Evolutionary conservation across 1,140 invertebrate genomes (phyloP), one percentile per base, ranked within the genome.

Genomic region (Triops longicaudatus): DNA sequence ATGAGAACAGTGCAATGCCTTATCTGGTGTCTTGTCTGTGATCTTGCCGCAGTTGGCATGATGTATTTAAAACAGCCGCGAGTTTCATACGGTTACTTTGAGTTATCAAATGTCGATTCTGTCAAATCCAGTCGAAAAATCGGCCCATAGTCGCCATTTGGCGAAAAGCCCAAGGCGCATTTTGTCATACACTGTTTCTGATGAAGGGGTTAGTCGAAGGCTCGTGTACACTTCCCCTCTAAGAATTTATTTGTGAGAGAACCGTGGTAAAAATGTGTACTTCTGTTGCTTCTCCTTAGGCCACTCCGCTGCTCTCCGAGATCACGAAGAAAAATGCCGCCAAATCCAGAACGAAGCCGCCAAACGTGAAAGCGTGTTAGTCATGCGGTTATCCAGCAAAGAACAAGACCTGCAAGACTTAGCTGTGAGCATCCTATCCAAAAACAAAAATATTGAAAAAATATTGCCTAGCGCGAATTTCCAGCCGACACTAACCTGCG

Each of bases 321-420:
- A 63, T 63, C 74, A 43, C 17, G 92, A 94, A 85, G 92, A 94
- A 75, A 92, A 92, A 81, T 87, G 92, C 79, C 91, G 90, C 81
- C 90, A 91, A 80, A 93, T 95, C 83, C 89, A 92, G 82, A 86
- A 88, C 50, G 95, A 98, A 83, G 90, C 93, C 75, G 91, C 92
- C 80, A 89, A 95, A 79, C 88, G 94, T 82, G 96, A 98, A 84
- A 95, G 95, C 85, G 91, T 96, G 77, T 88, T 98, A 77, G 91
- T 97, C 75, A 90, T 96, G 81, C 87, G 95, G 82, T 87, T 98
- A 74, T 91, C 95, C 77, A 92, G 92, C 78, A 98, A 98, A 86
- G 96, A 98, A 84, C 95, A 98, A 85, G 95, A 98, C 87, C 90
- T 97, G 81, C 94, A 98, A 86, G 95, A 98, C 86, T 96, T 93